phyloP scores from a whole-genome alignment of 2,113 vertebrate genomes.

The Tor tambroides region DNA sequence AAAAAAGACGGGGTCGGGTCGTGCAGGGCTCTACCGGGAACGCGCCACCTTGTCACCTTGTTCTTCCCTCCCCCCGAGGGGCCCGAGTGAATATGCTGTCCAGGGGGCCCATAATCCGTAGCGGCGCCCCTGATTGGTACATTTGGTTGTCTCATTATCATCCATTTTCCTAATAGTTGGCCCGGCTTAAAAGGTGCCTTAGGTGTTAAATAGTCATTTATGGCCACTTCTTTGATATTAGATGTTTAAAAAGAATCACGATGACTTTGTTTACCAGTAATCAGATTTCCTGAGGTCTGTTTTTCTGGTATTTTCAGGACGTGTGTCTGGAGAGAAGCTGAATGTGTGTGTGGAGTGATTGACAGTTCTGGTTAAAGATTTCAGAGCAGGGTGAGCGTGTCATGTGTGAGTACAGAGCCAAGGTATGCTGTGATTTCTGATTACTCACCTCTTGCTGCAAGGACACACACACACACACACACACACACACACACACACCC shows the following conservation, averaged over 20 bases:
- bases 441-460: slow-evolving; percentile 1
- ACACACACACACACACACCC: background rate
- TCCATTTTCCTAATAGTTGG: slow-evolving; percentile 30
- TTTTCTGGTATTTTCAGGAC: background rate
- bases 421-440: slow-evolving; percentile 2
- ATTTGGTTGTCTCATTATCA: slow-evolving; percentile 28
- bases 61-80: too few relatives aligned
- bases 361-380: slow-evolving; percentile 14
- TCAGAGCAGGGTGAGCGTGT: background rate
- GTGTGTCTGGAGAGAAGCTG: background rate
- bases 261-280: background rate
- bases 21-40: too few relatives aligned
- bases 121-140: too few relatives aligned
- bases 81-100: too few relatives aligned
- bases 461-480: slow-evolving; percentile 17
- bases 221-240: background rate
- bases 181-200: background rate
- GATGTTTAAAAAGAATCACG: background rate
- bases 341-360: background rate
- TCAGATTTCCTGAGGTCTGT: background rate
- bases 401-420: slow-evolving; percentile 4
- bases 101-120: too few relatives aligned
- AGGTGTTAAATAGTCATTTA: slow-evolving; percentile 25
- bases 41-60: too few relatives aligned
- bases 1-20: too few relatives aligned